Evolutionary conservation across 37 sponge, comb jelly and placozoan genomes (phyloP).

Genomic region (Beroe ovata): DNA sequence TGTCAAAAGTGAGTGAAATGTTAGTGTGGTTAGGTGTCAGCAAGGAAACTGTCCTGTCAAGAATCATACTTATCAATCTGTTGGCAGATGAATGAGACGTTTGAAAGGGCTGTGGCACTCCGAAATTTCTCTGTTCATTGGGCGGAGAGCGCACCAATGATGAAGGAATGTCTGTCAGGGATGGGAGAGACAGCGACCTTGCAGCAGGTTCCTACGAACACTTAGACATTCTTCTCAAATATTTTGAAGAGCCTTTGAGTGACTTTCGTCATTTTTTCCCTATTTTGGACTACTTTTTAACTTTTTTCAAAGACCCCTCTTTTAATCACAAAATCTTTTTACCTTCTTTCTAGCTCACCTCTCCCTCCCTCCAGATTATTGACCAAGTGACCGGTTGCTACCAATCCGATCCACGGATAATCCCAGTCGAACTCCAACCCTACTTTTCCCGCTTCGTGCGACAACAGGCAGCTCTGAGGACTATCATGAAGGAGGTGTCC

Average conservation of each 20-base stretch:
- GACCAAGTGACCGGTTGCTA: constrained; percentile 35
- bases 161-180: neutral
- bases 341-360: too few species aligned
- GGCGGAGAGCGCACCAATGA: constrained; percentile 1
- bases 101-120: constrained; percentile 13
- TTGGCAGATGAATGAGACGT: constrained; percentile 49
- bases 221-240: too few species aligned
- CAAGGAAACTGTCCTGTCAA: too few species aligned
- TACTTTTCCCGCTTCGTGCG: neutral
- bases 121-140: constrained; percentile 26
- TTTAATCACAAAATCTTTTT: too few species aligned
- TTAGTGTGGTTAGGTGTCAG: too few species aligned
- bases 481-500: neutral
- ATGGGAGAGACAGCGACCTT: neutral
- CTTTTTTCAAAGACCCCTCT: too few species aligned
- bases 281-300: too few species aligned
- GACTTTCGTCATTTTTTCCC: too few species aligned
- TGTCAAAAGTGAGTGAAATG: too few species aligned
- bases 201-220: neutral
- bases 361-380: too few species aligned
- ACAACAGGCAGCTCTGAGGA: neutral
- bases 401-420: neutral
- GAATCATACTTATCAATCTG: too few species aligned
- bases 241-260: too few species aligned
- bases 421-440: constrained; percentile 31